Evolutionary conservation across 2,888 invertebrate species (phyloP).

Genomic region (Corythucha ciliata): DNA sequence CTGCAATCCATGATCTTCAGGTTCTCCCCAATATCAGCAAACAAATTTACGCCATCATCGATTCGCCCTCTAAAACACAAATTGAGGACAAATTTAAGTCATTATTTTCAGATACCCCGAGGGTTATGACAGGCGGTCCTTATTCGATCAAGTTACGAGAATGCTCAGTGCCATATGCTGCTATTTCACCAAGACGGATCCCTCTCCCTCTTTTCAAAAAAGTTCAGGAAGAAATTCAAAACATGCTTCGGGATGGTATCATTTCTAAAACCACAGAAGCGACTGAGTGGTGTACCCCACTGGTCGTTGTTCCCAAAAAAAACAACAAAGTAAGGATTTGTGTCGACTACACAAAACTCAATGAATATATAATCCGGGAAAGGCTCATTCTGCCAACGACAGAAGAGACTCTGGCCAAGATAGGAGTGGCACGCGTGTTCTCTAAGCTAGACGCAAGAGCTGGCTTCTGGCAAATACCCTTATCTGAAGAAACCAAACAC

Average conservation of each 20-base stretch:
- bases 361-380: constrained; percentile 10
- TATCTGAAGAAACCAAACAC: constrained; percentile 22
- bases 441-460: constrained; percentile 33
- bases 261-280: not conserved
- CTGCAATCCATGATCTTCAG: too few relatives aligned
- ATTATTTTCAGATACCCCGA: too few relatives aligned
- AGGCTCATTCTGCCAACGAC: constrained; percentile 13
- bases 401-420: constrained; percentile 3
- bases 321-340: not conserved
- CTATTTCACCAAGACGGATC: too few relatives aligned
- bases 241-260: not conserved
- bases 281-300: constrained; percentile 1
- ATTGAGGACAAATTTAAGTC: too few relatives aligned
- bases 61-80: too few relatives aligned
- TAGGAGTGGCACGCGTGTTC: constrained; percentile 20
- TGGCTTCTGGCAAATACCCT: constrained; percentile 35
- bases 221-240: not conserved
- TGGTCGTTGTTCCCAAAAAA: not conserved
- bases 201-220: too few relatives aligned
- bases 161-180: too few relatives aligned
- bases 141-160: too few relatives aligned
- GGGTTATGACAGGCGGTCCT: too few relatives aligned
- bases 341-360: constrained; percentile 1
- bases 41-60: too few relatives aligned
- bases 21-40: too few relatives aligned